These are phyloP conservation scores for Styela plicata DNA, from an alignment of 23 tunicate species.

Conservation along the genomic window DNA sequence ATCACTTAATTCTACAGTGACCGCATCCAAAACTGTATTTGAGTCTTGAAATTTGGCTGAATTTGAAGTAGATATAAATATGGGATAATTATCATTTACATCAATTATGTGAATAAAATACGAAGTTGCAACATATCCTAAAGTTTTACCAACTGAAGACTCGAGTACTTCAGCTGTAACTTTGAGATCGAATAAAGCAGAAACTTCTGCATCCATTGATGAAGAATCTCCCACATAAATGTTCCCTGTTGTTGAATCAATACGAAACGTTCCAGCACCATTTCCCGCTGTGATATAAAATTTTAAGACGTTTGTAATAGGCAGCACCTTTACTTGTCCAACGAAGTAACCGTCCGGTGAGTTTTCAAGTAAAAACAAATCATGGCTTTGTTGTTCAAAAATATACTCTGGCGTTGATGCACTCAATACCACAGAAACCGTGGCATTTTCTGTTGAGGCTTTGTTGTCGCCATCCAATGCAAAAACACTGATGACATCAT, in stretches of 20 bases:
- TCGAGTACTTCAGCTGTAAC: constrained; percentile 21
- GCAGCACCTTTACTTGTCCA: neutral
- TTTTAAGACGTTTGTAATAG: neutral
- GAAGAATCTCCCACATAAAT: neutral
- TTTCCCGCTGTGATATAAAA: constrained; percentile 26
- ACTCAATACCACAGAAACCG: neutral
- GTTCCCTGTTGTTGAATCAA: neutral
- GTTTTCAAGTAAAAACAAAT: neutral
- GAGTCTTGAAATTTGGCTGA: neutral
- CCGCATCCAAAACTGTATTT: neutral
- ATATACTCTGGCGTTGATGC: neutral
- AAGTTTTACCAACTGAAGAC: neutral
- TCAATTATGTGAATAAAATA: constrained; percentile 7
- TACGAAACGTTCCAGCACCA: neutral
- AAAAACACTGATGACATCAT: neutral
- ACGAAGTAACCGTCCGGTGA: neutral
- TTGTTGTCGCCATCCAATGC: constrained; percentile 8
- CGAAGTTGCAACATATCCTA: neutral
- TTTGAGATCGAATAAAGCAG: constrained; percentile 29
- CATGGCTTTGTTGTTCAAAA: neutral
- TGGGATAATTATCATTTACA: constrained; percentile 20
- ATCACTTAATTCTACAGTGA: constrained; percentile 10
- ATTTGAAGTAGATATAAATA: constrained; percentile 1
- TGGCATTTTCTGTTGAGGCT: neutral
- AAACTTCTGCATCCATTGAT: constrained; percentile 48